phyloP scores from a whole-genome alignment of 2,113 vertebrate genomes.

The Pedetes capensis region DNA sequence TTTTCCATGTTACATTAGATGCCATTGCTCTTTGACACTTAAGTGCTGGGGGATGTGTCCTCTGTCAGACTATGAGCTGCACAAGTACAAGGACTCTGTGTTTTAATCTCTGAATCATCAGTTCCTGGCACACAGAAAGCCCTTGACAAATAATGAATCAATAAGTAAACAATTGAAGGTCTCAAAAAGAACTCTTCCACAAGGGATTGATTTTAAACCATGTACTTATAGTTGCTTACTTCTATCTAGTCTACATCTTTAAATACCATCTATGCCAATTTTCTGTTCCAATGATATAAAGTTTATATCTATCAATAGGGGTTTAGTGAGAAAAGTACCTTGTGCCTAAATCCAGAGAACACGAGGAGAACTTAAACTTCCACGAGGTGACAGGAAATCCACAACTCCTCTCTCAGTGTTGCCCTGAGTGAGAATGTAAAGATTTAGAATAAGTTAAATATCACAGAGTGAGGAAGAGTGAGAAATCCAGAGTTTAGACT shows the following conservation, averaged over 20 bases:
- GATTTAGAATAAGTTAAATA: not conserved
- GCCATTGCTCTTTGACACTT: not conserved
- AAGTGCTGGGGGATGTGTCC: not conserved
- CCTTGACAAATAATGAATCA: not conserved
- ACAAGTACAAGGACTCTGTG: not conserved
- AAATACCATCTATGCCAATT: not conserved
- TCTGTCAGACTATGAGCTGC: not conserved
- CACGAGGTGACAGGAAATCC: not conserved
- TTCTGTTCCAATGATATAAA: not conserved
- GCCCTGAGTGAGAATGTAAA: not conserved
- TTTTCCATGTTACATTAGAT: not conserved
- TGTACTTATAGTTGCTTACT: not conserved
- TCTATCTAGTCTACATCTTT: not conserved
- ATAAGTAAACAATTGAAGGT: not conserved
- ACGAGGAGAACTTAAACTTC: not conserved
- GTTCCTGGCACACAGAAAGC: not conserved
- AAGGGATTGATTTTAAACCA: not conserved
- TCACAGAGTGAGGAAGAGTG: not conserved
- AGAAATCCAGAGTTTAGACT: not conserved
- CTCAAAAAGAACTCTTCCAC: not conserved
- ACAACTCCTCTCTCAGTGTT: not conserved
- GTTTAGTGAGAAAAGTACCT: fast-evolving
- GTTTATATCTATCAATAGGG: not conserved
- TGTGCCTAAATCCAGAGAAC: not conserved
- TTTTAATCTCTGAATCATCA: not conserved